These are phyloP conservation scores for Tragelaphus imberbis DNA, from an alignment of 2,113 vertebrate species.

Conservation along the genomic window DNA sequence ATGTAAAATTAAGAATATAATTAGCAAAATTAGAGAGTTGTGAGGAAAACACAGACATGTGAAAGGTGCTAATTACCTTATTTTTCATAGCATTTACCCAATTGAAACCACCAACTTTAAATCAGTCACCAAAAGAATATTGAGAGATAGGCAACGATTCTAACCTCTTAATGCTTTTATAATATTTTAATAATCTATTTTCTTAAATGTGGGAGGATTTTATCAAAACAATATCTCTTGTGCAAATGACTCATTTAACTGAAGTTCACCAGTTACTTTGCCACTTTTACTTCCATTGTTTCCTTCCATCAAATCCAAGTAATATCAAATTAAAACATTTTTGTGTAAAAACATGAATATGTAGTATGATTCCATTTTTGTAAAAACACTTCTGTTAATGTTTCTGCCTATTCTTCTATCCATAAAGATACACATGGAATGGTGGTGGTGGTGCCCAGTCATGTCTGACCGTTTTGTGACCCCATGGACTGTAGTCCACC, in stretches of 20 bases:
- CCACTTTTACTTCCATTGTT: not conserved
- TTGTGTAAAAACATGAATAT: not conserved
- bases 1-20: not conserved
- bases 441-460: not conserved
- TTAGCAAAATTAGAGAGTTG: not conserved
- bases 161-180: not conserved
- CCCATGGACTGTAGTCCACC: not conserved
- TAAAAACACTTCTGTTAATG: not conserved
- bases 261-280: not conserved
- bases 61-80: not conserved
- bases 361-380: not conserved
- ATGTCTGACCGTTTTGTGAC: not conserved
- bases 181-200: not conserved
- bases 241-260: not conserved
- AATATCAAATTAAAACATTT: not conserved
- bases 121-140: not conserved
- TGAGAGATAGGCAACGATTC: not conserved
- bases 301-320: not conserved
- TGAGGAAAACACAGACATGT: not conserved
- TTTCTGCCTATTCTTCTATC: not conserved
- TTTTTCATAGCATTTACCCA: not conserved
- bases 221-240: not conserved
- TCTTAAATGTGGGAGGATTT: not conserved
- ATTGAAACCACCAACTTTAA: not conserved
- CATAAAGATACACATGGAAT: not conserved